Base-by-base conservation (phyloP, 37 sponge, comb jelly and placozoan genomes). In the Cladorhizidae sp. region DNA sequence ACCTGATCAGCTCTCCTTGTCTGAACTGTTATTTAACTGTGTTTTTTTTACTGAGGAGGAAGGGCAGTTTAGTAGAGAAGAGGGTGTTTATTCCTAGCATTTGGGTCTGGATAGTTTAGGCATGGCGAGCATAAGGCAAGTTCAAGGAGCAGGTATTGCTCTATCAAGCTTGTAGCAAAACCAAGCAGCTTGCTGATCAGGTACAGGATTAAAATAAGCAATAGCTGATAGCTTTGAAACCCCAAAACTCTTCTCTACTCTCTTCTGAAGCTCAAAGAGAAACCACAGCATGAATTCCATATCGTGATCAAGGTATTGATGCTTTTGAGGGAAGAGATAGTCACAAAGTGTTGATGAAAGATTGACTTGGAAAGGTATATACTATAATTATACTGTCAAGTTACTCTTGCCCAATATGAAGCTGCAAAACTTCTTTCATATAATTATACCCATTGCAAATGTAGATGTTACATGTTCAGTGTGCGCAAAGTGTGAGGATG, bases 111-210 rank as follows among this genome's bases (percentile, higher is more conserved):
- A n/a, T n/a, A n/a, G n/a, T n/a, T n/a, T n/a, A n/a, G n/a, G n/a
- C n/a, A n/a, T n/a, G n/a, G n/a, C n/a, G n/a, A n/a, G n/a, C n/a
- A n/a, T n/a, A n/a, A n/a, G n/a, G n/a, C n/a, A n/a, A n/a, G n/a
- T 86, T 49, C 88, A 87, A 58, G 80, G 70, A 63, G 82, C 80
- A 39, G 88, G 88, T 1, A 14, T 87, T 1, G 38, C 38, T 26
- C 15, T 8, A 69, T 5, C 9, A 64, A 37, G 57, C 28, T 45
- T 80, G 84, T 26, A 82, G 59, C 31, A 61, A 31, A 17, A 80
- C 64, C 45, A 70, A 52, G 40, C 38, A 45, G 33, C 42, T 52
- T 33, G 80, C 80, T 70, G 28, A 52, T 55, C 21, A 18, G 18
- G 39, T 70, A 25, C 70, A 55, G 40, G 59, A 2, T 32, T 80